Conservation (phyloP, 2,888 invertebrate genomes). For the Chalcosyrphus nemorum region DNA sequence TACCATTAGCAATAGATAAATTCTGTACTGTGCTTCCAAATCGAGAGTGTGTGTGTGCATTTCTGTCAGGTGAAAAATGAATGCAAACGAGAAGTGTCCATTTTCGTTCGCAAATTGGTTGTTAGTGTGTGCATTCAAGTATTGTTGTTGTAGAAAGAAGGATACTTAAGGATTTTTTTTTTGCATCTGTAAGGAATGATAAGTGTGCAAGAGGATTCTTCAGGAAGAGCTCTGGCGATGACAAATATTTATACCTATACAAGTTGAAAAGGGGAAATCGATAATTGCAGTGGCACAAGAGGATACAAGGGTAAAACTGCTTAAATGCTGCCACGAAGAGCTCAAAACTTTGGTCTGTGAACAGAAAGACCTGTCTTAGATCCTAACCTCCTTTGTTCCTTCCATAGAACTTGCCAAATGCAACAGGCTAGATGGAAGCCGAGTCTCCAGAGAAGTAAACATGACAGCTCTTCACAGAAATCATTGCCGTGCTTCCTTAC, state of each 20-base stretch:
- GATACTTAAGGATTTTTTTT: not conserved
- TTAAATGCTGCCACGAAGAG: too few relatives aligned
- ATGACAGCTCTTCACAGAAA: too few relatives aligned
- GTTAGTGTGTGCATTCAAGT: not conserved
- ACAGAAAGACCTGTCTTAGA: too few relatives aligned
- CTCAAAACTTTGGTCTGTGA: too few relatives aligned
- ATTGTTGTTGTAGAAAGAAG: not conserved
- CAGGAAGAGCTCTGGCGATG: not conserved
- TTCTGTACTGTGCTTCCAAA: not conserved
- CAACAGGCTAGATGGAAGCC: too few relatives aligned
- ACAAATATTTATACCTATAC: not conserved
- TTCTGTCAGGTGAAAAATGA: constrained; percentile 30
- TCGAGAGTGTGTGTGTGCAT: not conserved
- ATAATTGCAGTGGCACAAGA: not conserved
- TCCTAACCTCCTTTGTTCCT: too few relatives aligned
- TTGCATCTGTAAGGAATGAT: not conserved
- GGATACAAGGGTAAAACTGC: not conserved
- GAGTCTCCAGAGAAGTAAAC: too few relatives aligned
- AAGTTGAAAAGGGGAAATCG: not conserved
- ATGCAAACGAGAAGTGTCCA: not conserved
- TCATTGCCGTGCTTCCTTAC: too few relatives aligned
- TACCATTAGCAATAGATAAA: constrained; percentile 1
- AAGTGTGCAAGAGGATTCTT: not conserved
- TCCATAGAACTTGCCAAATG: too few relatives aligned
- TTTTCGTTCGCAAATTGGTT: constrained; percentile 12